phyloP scores from a whole-genome alignment of 2,113 vertebrate genomes.

The Cyprinodon variegatus region DNA sequence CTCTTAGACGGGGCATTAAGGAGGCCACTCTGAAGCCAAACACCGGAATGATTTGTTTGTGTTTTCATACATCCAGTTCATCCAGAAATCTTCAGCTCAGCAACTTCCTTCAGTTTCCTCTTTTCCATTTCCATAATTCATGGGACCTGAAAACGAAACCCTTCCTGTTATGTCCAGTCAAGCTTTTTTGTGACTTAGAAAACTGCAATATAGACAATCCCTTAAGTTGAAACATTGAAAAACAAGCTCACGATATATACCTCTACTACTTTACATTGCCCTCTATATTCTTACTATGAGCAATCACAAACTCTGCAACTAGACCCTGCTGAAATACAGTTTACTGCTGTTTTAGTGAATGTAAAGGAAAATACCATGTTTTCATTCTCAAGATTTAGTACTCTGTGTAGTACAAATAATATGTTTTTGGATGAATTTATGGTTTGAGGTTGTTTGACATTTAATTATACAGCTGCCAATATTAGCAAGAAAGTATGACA shows the following conservation, averaged over 20 bases:
- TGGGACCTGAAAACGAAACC: neutral
- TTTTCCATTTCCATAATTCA: neutral
- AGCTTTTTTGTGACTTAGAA: neutral
- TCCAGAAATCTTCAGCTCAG: neutral
- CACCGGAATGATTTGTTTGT: neutral
- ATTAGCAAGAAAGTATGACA: constrained; percentile 53
- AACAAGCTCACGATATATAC: neutral
- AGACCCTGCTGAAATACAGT: constrained; percentile 22
- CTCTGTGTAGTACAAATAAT: constrained; percentile 57
- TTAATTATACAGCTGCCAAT: constrained; percentile 62
- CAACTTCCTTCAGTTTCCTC: neutral
- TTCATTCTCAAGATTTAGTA: constrained; percentile 14
- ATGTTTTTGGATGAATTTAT: constrained; percentile 25
- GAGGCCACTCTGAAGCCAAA: neutral
- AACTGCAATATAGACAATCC: neutral
- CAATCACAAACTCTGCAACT: constrained; percentile 24
- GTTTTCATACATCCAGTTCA: neutral
- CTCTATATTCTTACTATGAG: constrained; percentile 15
- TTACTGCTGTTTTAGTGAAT: constrained; percentile 45
- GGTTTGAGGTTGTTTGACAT: constrained; percentile 59
- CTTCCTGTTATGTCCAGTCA: neutral
- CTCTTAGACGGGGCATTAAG: neutral
- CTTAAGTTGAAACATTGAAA: neutral
- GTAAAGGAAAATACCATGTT: constrained; percentile 17
- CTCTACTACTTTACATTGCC: constrained; percentile 6